phyloP scores from a whole-genome alignment of 2,888 invertebrate species.

The Parasteatoda lunata region DNA sequence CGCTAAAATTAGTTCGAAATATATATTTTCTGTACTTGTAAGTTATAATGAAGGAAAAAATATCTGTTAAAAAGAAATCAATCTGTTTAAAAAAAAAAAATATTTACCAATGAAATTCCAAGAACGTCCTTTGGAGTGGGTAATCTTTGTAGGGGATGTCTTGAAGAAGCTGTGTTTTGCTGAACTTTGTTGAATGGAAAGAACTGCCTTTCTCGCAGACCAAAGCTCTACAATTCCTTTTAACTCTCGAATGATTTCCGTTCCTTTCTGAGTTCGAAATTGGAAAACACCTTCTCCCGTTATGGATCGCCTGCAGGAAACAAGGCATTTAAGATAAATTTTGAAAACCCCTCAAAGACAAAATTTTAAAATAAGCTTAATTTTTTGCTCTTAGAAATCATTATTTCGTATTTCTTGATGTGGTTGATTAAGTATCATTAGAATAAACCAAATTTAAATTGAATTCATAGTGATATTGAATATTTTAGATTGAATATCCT shows the following conservation, averaged over 20 bases:
- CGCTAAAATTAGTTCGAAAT: too few relatives aligned
- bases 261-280: constrained; percentile 64
- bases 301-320: constrained; percentile 54
- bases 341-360: too few relatives aligned
- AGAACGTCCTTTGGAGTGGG: constrained; percentile 20
- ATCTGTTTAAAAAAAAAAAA: background rate
- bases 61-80: background rate
- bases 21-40: too few relatives aligned
- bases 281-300: constrained; percentile 69
- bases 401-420: too few relatives aligned
- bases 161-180: constrained; percentile 39
- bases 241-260: constrained; percentile 68
- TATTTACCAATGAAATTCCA: constrained; percentile 52
- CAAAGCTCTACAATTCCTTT: constrained; percentile 60
- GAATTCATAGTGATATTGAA: too few relatives aligned
- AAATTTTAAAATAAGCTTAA: too few relatives aligned
- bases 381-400: too few relatives aligned
- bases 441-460: too few relatives aligned
- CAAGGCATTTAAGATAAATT: too few relatives aligned
- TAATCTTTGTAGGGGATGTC: constrained; percentile 30
- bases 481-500: too few relatives aligned
- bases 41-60: too few relatives aligned
- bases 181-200: constrained; percentile 51
- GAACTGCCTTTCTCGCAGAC: constrained; percentile 55
- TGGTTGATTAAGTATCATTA: too few relatives aligned